Base-by-base conservation (phyloP, 2,797 vertebrate species). In the Discoglossus pictus region DNA sequence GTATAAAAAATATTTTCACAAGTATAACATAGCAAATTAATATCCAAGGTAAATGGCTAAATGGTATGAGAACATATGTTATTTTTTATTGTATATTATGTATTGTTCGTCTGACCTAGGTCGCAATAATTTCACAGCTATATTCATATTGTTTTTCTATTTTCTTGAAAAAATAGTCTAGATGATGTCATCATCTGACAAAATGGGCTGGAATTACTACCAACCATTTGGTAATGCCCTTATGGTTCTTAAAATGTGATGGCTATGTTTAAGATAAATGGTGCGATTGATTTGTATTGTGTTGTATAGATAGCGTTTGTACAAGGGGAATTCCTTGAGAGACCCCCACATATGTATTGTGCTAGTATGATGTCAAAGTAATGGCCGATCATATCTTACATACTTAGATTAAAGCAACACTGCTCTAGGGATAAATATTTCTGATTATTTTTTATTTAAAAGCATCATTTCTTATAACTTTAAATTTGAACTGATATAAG, bases 261-360 rank as follows among this genome's bases (percentile, higher is more conserved):
- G 53, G 56, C 56, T 61, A 27, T 46, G 9, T 68, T 53, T 43
- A 54, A 47, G 48, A 68, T 68, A 68, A 68, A 68, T 20, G 35
- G 56, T 68, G 56, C 48, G 53, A 68, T 53, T 68, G 48, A 56
- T 46, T 68, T 21, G 40, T 31, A 35, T 20, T 61, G 40, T 31
- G 43, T 20, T 61, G 58, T 44, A 53, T 44, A 53, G 34, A 51
- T 51, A 68, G 38, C 39, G 23, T 20, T 36, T 59, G 36, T 38
- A 61, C 24, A 53, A 23, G 34, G 21, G 48, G 15, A 25, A 18
- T 21, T 46, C 25, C 24, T 25, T 61, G 25, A 47, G 39, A 18
- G 10, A 38, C 38, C 52, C 39, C 42, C 16, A 27, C 43, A 21
- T 44, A 9, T 44, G 23, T 61, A 18, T 53, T 56, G 56, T 61